Evolutionary conservation across 2,113 vertebrate species (phyloP).

Genomic region (Tonatia bakeri): DNA sequence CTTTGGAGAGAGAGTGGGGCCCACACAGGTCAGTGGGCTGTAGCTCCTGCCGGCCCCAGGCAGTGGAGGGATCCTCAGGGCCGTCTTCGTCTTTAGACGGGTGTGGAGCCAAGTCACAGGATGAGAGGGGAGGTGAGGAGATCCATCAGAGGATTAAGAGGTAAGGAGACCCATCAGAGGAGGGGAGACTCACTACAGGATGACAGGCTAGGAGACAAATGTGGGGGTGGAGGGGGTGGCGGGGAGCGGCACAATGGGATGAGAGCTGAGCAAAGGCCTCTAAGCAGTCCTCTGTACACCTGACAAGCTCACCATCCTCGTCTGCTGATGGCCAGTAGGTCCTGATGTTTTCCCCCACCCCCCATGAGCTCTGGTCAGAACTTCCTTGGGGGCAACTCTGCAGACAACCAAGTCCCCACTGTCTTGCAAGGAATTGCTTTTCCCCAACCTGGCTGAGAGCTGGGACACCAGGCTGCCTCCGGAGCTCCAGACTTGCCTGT

Average conservation of each 20-base stretch:
- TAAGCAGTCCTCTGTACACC: neutral
- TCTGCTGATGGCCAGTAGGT: too few species aligned
- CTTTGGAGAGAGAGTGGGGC: neutral
- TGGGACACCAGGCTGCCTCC: neutral
- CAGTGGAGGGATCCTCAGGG: neutral
- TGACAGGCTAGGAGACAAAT: neutral
- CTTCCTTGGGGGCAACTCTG: neutral
- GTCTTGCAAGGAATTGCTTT: neutral
- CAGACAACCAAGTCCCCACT: neutral
- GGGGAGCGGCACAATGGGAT: neutral
- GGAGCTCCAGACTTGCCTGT: too few species aligned
- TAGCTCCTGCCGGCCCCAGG: neutral
- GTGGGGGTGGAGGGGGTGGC: too few species aligned
- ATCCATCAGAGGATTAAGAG: neutral
- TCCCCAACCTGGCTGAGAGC: neutral
- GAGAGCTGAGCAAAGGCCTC: neutral
- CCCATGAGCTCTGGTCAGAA: neutral
- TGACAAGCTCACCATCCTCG: neutral
- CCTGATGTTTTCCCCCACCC: neutral
- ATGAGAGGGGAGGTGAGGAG: neutral
- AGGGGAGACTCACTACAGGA: neutral
- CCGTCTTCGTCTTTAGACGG: too few species aligned
- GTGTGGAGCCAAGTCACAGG: neutral
- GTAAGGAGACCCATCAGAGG: neutral
- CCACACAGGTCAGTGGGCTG: neutral